Evolutionary conservation across 92 coral and sea anemone species (phyloP).

Genomic region (Paramuricea clavata): DNA sequence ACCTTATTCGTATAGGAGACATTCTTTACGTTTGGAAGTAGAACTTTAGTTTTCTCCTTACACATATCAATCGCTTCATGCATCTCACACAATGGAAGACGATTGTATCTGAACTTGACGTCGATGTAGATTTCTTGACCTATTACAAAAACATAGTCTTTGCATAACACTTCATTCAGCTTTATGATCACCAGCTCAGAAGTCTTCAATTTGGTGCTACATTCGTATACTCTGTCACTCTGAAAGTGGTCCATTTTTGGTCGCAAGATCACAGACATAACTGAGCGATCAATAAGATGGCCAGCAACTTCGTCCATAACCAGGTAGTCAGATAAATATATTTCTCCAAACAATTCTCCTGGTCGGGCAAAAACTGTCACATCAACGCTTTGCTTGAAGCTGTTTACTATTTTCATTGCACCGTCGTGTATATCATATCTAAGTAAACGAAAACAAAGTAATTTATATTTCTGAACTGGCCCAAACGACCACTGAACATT

Average conservation of each 20-base stretch:
- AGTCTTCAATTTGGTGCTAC: constrained; percentile 50
- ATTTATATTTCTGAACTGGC: not conserved
- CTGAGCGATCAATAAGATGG: constrained; percentile 61
- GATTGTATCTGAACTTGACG: constrained; percentile 79
- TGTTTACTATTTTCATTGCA: constrained; percentile 10
- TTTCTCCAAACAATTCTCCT: constrained; percentile 69
- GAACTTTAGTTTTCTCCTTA: constrained; percentile 38
- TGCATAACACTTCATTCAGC: constrained; percentile 42
- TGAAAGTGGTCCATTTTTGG: not conserved
- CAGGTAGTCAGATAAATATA: constrained; percentile 32
- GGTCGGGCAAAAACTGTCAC: constrained; percentile 40
- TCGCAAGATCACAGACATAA: constrained; percentile 59
- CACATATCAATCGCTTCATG: constrained; percentile 85
- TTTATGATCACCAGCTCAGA: constrained; percentile 26
- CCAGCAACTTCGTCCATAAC: constrained; percentile 76
- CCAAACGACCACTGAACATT: no score
- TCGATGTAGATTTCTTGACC: constrained; percentile 44
- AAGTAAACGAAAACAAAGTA: not conserved
- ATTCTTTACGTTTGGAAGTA: constrained; percentile 51
- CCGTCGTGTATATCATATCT: constrained; percentile 29
- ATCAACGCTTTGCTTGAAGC: not conserved
- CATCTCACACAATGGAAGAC: constrained; percentile 84
- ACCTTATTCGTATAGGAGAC: constrained; percentile 22
- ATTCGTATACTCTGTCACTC: constrained; percentile 64
- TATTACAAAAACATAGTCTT: constrained; percentile 28